Conservation (phyloP, 2,113 vertebrate genomes). For the Calcarius ornatus region DNA sequence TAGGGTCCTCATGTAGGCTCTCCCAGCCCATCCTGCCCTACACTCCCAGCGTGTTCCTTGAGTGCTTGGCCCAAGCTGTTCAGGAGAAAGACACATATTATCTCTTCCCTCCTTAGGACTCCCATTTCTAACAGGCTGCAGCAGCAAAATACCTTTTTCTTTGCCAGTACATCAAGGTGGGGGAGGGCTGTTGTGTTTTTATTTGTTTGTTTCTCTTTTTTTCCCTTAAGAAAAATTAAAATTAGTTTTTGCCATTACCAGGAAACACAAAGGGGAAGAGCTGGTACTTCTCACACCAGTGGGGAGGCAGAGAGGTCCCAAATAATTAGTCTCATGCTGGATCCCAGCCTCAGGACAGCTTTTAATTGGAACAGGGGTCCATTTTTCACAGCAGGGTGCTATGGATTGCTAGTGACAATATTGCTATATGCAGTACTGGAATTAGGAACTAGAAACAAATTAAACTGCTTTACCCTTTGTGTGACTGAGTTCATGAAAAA, state of each 20-base stretch:
- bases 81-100: background rate
- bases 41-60: rapidly evolving
- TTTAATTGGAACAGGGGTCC: background rate
- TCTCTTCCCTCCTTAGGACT: background rate
- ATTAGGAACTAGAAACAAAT: background rate
- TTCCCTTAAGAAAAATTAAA: background rate
- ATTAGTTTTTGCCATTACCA: background rate
- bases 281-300: background rate
- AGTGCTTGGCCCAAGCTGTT: rapidly evolving
- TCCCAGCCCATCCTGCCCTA: background rate
- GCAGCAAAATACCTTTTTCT: background rate
- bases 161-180: rapidly evolving
- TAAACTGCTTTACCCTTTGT: background rate
- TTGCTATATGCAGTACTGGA: background rate
- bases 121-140: background rate
- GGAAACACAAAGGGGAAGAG: background rate
- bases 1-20: background rate
- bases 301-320: background rate
- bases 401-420: background rate
- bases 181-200: rapidly evolving
- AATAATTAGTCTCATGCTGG: background rate
- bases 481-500: background rate
- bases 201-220: background rate
- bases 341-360: background rate
- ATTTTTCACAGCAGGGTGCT: background rate